A percentile compares a stretch with the other conserved stretches of the same genome.
phyloP scores from a whole-genome alignment of 2,113 vertebrate species.

The Bos taurus region ARS-UCD2.0 NC_037336.1:25936001-25936500 shows the following conservation, averaged over 20 bases:
- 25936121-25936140: neutral
- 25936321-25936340: neutral
- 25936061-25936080: neutral
- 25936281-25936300: neutral
- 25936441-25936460: neutral
- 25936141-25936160: neutral
- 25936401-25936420: neutral
- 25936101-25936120: neutral
- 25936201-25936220: neutral
- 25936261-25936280: fast-evolving
- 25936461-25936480: neutral
- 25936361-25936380: neutral
- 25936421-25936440: neutral
- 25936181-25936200: neutral
- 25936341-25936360: too few relatives aligned
- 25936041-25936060: neutral
- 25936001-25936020: neutral
- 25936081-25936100: neutral
- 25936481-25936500: neutral
- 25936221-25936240: neutral
- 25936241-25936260: neutral
- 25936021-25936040: neutral
- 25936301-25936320: neutral
- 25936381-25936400: neutral
- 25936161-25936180: neutral